A percentile compares a stretch with the other conserved stretches of the same genome.
Evolutionary conservation across 2,113 vertebrate species (phyloP).

Genomic region (Podocnemis expansa): DNA sequence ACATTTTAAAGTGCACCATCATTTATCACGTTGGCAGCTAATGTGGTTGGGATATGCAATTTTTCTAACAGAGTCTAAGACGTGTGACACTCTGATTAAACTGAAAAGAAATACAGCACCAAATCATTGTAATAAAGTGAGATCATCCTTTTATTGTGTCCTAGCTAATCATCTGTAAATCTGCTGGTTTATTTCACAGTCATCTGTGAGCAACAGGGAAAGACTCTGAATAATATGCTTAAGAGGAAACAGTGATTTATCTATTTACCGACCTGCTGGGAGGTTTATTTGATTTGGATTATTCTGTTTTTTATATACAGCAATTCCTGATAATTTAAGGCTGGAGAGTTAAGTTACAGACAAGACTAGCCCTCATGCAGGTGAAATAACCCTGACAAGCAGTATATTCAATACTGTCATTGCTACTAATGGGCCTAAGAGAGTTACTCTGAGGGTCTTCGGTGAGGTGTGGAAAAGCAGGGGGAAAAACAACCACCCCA

Average conservation of each 20-base stretch:
- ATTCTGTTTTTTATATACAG: conserved; percentile 1
- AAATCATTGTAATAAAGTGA: conserved; percentile 48
- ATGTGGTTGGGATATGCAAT: neutral
- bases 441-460: neutral
- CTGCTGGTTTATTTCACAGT: neutral
- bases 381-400: neutral
- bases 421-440: neutral
- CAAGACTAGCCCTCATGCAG: neutral
- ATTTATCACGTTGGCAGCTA: conserved; percentile 25
- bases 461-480: neutral
- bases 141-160: conserved; percentile 24
- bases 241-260: conserved; percentile 51
- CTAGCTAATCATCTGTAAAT: conserved; percentile 44
- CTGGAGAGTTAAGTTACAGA: conserved; percentile 15
- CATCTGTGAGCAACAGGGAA: neutral
- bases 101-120: conserved; percentile 48
- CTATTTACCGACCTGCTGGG: conserved; percentile 43
- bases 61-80: conserved; percentile 38
- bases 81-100: conserved; percentile 75
- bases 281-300: conserved; percentile 52
- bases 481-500: too few relatives aligned
- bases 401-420: neutral
- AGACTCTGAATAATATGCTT: conserved; percentile 3
- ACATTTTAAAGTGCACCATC: neutral
- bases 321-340: neutral